phyloP scores from a whole-genome alignment of 2,888 invertebrate genomes.

The Balanococcus diminutus region DNA sequence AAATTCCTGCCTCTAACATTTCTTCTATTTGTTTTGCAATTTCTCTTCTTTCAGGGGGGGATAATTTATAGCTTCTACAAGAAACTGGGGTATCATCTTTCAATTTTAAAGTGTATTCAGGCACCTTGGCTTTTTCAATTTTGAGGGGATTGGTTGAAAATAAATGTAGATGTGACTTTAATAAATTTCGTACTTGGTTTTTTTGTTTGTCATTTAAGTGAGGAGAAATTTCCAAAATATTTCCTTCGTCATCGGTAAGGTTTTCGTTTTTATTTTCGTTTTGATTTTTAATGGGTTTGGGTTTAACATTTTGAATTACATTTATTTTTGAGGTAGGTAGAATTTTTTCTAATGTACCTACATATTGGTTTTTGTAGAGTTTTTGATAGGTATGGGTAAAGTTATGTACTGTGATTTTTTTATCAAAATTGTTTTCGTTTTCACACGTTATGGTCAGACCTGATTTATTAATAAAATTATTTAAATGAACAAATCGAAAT shows the following conservation, averaged over 20 bases:
- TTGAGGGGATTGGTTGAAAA: no score
- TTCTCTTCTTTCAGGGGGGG: not conserved
- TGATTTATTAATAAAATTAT: not conserved
- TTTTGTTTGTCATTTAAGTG: no score
- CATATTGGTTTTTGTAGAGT: not conserved
- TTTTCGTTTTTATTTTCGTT: no score
- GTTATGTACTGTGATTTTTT: not conserved
- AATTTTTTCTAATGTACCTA: not conserved
- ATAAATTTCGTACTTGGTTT: no score
- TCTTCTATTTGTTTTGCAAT: not conserved
- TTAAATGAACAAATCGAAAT: not conserved
- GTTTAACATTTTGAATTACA: no score
- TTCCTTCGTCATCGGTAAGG: no score
- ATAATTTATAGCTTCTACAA: not conserved
- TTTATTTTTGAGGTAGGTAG: no score
- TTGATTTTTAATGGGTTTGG: no score
- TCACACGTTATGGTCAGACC: not conserved
- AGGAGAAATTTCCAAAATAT: no score
- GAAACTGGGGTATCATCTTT: not conserved
- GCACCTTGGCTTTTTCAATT: no score
- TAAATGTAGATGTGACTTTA: no score
- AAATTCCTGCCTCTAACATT: not conserved
- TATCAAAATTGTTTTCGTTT: not conserved
- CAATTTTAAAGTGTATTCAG: no score
- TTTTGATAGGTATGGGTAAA: not conserved